phyloP scores from a whole-genome alignment of 2,113 vertebrate species.

The Sinosuthora webbiana region DNA sequence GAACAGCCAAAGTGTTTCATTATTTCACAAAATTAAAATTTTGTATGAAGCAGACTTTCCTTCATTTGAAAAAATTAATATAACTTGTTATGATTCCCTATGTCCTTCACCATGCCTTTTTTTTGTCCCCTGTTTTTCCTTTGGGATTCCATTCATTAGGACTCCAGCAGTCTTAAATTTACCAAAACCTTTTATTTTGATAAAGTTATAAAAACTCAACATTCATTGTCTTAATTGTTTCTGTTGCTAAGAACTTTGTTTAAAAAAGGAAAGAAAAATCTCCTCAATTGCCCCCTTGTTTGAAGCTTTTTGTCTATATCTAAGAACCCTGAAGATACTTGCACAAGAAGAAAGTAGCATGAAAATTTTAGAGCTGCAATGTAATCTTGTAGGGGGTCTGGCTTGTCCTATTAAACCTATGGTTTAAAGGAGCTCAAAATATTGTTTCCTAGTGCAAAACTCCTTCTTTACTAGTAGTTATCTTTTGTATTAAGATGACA shows the following conservation, averaged over 20 bases:
- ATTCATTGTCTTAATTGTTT: not conserved
- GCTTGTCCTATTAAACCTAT: not conserved
- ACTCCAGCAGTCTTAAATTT: not conserved
- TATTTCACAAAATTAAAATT: not conserved
- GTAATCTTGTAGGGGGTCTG: not conserved
- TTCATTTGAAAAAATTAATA: not conserved
- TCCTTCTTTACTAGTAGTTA: not conserved
- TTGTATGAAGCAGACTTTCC: not conserved
- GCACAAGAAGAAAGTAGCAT: not conserved
- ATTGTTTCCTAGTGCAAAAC: not conserved
- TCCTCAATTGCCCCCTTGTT: accelerated
- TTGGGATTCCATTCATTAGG: not conserved
- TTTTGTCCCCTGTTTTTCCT: not conserved
- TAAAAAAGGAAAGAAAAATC: not conserved
- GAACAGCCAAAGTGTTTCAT: not conserved
- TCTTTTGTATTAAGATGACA: not conserved
- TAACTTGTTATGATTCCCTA: not conserved
- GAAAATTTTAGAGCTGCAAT: not conserved
- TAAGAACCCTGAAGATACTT: not conserved
- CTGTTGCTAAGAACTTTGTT: not conserved
- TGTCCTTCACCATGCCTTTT: not conserved
- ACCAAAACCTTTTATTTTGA: not conserved
- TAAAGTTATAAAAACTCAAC: not conserved
- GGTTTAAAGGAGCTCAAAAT: not conserved
- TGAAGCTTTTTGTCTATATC: not conserved